Evolutionary conservation across 2,113 vertebrate genomes (phyloP).

Genomic region (Charadrius vociferus): DNA sequence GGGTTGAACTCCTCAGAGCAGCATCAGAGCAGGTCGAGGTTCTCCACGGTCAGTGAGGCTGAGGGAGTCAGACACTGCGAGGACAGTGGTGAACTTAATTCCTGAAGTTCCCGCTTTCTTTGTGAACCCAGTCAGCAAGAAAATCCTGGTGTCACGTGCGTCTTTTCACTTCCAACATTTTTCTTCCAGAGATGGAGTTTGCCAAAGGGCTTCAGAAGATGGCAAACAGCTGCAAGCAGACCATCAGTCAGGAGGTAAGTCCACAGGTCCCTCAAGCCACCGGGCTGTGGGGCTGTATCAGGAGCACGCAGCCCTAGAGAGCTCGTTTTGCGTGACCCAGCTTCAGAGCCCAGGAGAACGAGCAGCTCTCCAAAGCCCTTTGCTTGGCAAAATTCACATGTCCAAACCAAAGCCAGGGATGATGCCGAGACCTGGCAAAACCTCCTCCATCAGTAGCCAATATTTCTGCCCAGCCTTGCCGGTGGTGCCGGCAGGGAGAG

Average conservation of each 20-base stretch:
- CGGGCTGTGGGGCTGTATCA: neutral
- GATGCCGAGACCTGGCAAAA: neutral
- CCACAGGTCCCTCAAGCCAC: neutral
- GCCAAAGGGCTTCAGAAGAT: constrained; percentile 91
- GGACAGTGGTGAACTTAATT: neutral
- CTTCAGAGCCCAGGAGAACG: neutral
- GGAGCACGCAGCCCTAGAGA: neutral
- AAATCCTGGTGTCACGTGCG: rapidly evolving
- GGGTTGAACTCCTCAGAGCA: neutral
- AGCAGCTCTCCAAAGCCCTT: neutral
- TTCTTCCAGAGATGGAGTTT: constrained; percentile 86
- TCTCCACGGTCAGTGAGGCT: rapidly evolving
- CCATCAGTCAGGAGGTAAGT: constrained; percentile 83
- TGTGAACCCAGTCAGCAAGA: neutral
- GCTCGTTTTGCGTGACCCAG: neutral
- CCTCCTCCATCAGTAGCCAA: rapidly evolving
- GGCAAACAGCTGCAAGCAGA: constrained; percentile 87
- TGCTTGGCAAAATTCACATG: neutral
- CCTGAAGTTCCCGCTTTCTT: neutral
- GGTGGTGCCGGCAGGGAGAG: neutral
- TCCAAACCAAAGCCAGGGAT: neutral
- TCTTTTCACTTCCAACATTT: neutral
- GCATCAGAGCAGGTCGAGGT: rapidly evolving
- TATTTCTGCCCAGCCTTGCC: neutral
- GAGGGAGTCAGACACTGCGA: neutral